Evolutionary conservation across 2,797 vertebrate species (phyloP), one percentile per base, ranked within the genome.

Genomic region (Micropoecilia bifurca): DNA sequence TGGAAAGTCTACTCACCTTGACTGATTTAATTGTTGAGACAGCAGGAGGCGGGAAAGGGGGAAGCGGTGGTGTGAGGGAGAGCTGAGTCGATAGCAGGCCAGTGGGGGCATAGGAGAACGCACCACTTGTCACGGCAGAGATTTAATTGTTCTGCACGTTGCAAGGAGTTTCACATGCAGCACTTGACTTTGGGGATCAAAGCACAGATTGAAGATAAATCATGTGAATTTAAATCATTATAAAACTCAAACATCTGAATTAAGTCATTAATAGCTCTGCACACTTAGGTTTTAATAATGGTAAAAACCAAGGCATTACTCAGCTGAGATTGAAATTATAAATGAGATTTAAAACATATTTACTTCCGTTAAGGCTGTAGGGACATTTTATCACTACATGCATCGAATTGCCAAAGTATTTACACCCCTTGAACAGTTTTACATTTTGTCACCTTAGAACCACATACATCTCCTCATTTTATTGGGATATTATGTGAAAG

Each of bases 1-100:
- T 79, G 76, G 81, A 79, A 50, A 75, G 80, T 82, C 69, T 41
- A 48, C 83, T 92, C 91, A 92, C 89, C 87, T 93, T 89, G 83
- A 85, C 87, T 84, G 85, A 89, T 90, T 89, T 88, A 83, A 92
- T 89, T 89, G 91, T 89, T 84, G 79, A 89, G 83, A 85, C 81
- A 83, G 88, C 76, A 80, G 80, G 66, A 79, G 78, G 63, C 75
- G 76, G 75, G 71, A 33, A 20, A 57, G 68, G 75, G 41, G 72
- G 73, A 63, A 63, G 76, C 72, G 61, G 84, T 78, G 80, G 78
- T 71, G 76, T 83, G 68, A 84, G 80, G 82, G 80, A 72, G 73
- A 16, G 79, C 73, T 28, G 81, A 87, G 87, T 91, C 75, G 7
- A 90, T 79, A 48, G 73, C 14, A 77, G 85, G 84, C 86, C 90